These are phyloP conservation scores for Silurus aristotelis DNA, from an alignment of 2,797 vertebrate genomes.

Conservation along the genomic window DNA sequence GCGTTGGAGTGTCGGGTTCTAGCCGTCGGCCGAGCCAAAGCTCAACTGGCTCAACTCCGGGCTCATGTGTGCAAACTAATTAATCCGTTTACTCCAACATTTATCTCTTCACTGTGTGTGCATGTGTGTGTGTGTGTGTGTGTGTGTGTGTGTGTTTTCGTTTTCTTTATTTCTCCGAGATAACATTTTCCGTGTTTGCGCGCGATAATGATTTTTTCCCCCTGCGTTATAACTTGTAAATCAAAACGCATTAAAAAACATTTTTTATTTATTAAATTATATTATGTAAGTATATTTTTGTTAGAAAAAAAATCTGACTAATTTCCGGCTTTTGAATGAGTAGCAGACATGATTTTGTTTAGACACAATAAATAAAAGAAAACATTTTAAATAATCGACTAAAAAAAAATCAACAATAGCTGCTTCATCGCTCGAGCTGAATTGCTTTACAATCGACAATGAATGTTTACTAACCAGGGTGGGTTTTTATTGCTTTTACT, in stretches of 20 bases:
- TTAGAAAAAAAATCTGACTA: no score
- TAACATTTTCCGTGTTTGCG: background rate
- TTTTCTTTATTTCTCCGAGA: background rate
- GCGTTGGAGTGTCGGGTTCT: constrained; percentile 59
- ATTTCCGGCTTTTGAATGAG: no score
- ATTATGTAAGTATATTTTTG: no score
- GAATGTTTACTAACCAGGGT: constrained; percentile 3
- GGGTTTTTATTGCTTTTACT: constrained; percentile 4
- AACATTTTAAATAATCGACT: background rate
- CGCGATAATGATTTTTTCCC: background rate
- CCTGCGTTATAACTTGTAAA: no score
- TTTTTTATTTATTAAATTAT: no score
- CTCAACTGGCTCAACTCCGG: constrained; percentile 38
- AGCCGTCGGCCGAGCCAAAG: constrained; percentile 73
- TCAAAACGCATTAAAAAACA: no score
- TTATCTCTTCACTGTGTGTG: background rate
- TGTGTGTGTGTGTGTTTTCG: no score
- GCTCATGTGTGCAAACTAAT: constrained; percentile 28
- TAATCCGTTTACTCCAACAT: constrained; percentile 17
- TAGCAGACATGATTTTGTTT: no score
- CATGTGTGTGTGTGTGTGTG: no score
- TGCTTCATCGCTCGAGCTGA: background rate
- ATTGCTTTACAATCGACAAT: constrained; percentile 16
- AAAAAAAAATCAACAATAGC: background rate
- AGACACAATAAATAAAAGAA: background rate